Evolutionary conservation across 1,140 invertebrate genomes (phyloP).

Genomic region (Caerostris extrusa): DNA sequence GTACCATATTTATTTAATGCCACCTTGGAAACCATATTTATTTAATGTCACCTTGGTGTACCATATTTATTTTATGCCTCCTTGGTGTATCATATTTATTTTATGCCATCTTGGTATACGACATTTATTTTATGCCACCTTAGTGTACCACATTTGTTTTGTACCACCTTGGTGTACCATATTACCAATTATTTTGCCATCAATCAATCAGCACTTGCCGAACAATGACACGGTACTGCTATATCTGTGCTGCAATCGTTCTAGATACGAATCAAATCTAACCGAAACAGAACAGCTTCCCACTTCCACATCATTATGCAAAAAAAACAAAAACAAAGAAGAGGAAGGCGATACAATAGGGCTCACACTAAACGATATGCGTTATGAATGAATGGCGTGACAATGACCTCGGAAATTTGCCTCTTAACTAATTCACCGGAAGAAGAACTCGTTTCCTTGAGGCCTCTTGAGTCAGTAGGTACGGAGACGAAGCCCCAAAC

Average conservation of each 20-base stretch:
- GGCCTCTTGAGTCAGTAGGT: conserved; percentile 35
- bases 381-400: conserved; percentile 56
- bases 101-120: not conserved
- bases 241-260: not conserved
- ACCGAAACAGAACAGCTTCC: not conserved
- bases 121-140: no score
- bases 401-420: conserved; percentile 57
- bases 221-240: not conserved
- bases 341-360: not conserved
- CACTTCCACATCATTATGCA: not conserved
- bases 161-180: no score
- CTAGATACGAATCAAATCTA: not conserved
- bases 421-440: conserved; percentile 19
- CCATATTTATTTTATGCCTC: no score
- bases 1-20: no score
- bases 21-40: no score
- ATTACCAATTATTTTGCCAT: not conserved
- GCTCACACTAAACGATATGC: conserved; percentile 18
- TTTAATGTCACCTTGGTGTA: no score
- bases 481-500: not conserved
- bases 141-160: no score
- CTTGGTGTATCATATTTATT: no score
- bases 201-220: not conserved
- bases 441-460: conserved; percentile 32
- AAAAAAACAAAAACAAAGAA: not conserved